These are phyloP conservation scores for Muscidifurax raptorellus DNA, from an alignment of 1,140 invertebrate species.

Conservation along the genomic window DNA sequence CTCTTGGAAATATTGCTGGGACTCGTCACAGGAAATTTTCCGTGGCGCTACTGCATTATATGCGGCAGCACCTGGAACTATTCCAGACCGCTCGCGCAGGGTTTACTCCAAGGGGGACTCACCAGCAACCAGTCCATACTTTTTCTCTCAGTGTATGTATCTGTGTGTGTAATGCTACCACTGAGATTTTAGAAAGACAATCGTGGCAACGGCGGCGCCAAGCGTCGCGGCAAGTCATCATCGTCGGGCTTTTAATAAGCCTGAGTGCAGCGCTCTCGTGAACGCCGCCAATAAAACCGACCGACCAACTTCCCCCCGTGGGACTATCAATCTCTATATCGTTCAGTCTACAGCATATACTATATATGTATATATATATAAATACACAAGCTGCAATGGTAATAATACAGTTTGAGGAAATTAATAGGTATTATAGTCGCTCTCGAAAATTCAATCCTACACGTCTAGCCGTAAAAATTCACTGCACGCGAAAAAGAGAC, in stretches of 20 bases:
- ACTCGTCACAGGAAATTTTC: too few relatives aligned
- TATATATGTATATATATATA: conserved; percentile 29
- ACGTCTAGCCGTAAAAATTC: background rate
- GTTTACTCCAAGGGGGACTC: too few relatives aligned
- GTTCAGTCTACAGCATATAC: too few relatives aligned
- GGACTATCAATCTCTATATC: conserved; percentile 62
- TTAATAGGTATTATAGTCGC: background rate
- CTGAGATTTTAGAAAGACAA: background rate
- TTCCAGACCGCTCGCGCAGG: too few relatives aligned
- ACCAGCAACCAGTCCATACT: too few relatives aligned
- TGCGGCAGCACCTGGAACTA: too few relatives aligned
- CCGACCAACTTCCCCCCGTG: conserved; percentile 61
- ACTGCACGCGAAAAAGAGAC: background rate
- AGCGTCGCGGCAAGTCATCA: background rate
- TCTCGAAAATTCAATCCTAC: background rate
- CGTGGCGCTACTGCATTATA: too few relatives aligned
- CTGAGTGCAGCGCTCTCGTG: conserved; percentile 59
- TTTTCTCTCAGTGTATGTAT: too few relatives aligned
- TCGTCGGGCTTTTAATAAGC: conserved; percentile 56
- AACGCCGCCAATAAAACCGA: conserved; percentile 64
- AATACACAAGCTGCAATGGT: too few relatives aligned
- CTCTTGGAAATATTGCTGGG: too few relatives aligned
- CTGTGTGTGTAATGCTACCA: too few relatives aligned
- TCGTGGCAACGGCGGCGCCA: too few relatives aligned
- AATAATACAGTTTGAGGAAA: background rate